These are phyloP conservation scores for Scolopax bukidnonensis DNA, from an alignment of 2,797 vertebrate genomes.

Conservation along the genomic window DNA sequence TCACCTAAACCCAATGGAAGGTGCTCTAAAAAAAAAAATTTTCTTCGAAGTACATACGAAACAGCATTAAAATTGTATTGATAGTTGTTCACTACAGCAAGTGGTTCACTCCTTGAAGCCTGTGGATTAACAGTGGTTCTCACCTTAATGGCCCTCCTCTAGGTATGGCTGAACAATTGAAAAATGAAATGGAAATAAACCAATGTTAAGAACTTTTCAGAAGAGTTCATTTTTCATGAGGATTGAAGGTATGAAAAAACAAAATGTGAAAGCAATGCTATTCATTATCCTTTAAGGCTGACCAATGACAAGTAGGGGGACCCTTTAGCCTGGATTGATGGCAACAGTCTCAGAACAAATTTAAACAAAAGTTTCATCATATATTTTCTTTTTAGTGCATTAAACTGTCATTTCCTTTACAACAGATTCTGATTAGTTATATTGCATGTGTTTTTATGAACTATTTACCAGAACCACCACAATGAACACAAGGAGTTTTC, in stretches of 20 bases:
- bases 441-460: neutral
- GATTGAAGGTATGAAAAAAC: conserved; percentile 49
- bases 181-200: conserved; percentile 3
- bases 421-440: neutral
- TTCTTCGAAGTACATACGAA: neutral
- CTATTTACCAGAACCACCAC: neutral
- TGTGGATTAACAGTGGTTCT: neutral
- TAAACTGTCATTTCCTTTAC: neutral
- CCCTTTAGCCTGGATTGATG: conserved; percentile 26
- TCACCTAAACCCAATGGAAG: neutral
- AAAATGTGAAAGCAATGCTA: neutral
- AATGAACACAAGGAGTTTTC: conserved; percentile 7
- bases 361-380: neutral
- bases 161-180: neutral
- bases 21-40: neutral
- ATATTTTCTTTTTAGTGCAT: neutral
- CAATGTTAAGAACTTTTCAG: neutral
- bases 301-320: neutral
- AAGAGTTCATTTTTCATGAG: conserved; percentile 47
- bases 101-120: neutral
- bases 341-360: conserved; percentile 66
- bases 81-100: neutral
- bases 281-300: neutral
- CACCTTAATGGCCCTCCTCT: neutral
- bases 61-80: neutral